Base-by-base conservation (phyloP, 2,888 invertebrate genomes). In the Eupelmus urozonus region DNA sequence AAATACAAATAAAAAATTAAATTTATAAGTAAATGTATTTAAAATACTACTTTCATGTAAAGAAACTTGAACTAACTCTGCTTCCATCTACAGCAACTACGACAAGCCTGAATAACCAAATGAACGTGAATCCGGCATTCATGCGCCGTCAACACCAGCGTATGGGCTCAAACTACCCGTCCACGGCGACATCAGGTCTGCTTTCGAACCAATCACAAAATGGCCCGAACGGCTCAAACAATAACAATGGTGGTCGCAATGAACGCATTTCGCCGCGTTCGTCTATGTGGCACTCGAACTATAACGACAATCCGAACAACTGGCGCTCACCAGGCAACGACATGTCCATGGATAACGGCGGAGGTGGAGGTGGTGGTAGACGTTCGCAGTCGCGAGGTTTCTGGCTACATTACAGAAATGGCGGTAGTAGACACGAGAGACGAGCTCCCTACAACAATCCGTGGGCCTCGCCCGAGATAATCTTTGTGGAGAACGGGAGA, bases 241-340 rank as follows among this genome's bases (percentile, higher is more conserved):
- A n/a, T 2, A 45, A 18, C 5, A 18, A 16, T 23, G 23, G 45
- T 18, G 27, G 55, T 0, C 76, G 76, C 5, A 76, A 70, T 49
- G 75, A 76, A 16, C 80, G 80, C 1, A 69, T 80, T 18, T 74
- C 77, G 18, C 71, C 77, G 5, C 78, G 80, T 4, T 51, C 75
- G 1, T 80, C 80, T 9, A 80, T 80, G 80, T 80, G 80, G 80
- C 78, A 80, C 27, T 78, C 80, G 20, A 80, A 51, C 42, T 80
- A 80, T 51, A 69, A 62, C 23, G 71, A 77, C 11, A 72, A 18
- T n/a, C 49, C 57, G 11, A 20, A 18, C 20, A 73, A 40, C 25
- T 80, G 80, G 80, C 78, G 76, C 16, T 67, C 79, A 16, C 13
- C 62, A 16, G 53, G 70, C 9, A 20, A 18, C 11, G 53, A 53